Evolutionary conservation across 2,888 invertebrate genomes (phyloP).

Genomic region (Philereme vetulata): DNA sequence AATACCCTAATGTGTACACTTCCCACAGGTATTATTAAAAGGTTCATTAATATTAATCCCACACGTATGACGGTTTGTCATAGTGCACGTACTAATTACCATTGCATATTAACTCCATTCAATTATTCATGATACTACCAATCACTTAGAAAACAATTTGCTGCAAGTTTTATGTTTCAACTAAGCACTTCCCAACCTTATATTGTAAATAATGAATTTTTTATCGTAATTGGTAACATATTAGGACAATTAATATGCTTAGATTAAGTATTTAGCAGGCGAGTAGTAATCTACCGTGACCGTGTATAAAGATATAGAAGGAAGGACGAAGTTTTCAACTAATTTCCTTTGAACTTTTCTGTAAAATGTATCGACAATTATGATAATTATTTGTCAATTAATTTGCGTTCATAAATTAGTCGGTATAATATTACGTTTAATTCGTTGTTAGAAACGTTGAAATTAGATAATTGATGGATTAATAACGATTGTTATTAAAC

Average conservation of each 20-base stretch:
- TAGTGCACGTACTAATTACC: not conserved
- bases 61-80: not conserved
- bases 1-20: not conserved
- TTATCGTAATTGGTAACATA: slow-evolving; percentile 17
- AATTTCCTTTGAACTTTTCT: not conserved
- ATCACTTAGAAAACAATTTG: slow-evolving; percentile 15
- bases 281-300: not conserved
- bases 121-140: slow-evolving; percentile 6
- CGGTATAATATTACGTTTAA: too few relatives aligned
- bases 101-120: not conserved
- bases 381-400: too few relatives aligned
- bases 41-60: not conserved
- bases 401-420: too few relatives aligned
- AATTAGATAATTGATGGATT: too few relatives aligned
- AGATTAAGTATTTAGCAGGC: slow-evolving; percentile 3
- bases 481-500: too few relatives aligned
- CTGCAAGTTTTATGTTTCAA: slow-evolving; percentile 7
- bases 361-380: not conserved
- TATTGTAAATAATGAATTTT: slow-evolving; percentile 14
- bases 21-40: not conserved
- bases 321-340: not conserved
- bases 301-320: not conserved
- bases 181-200: slow-evolving; percentile 8
- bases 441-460: too few relatives aligned
- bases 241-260: slow-evolving; percentile 4